Evolutionary conservation across 2,888 invertebrate species (phyloP), one percentile per base, ranked within the genome.

Genomic region (Chelonus formosanus): DNA sequence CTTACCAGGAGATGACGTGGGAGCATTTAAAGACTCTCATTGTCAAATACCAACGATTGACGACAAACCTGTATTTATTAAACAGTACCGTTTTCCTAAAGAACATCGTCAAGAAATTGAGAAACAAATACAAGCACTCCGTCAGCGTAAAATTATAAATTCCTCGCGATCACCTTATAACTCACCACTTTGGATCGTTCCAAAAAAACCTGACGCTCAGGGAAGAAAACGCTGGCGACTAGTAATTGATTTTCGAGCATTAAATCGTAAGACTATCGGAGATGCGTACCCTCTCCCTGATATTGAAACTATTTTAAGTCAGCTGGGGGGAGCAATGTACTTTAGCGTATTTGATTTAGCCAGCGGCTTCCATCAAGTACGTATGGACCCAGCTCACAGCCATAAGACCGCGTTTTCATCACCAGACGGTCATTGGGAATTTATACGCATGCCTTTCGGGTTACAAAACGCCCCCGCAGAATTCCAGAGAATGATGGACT

Each of bases 291-390:
- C 5, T 3, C 8, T 36, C n/a, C 40, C 8, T 10, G 6, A n/a
- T 3, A 4, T 5, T 20, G 40, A 55, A 20, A 20, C 20, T 2
- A 20, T 20, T 2, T 20, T 1, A 2, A 20, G 20, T 20, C 20
- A 20, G 2, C 2, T 55, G 6, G n/a, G 55, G 4, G 55, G 55
- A 55, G 55, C 55, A 3, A 55, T 20, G 5, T 36, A 36, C 3
- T 55, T 36, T 6, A 55, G 55, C 5, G 55, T 55, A 0, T 36
- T 55, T 4, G 55, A 55, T 5, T 36, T 36, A 35, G 55, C 55
- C 5, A 35, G 55, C 2, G 55, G 55, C 10, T 55, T 35, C 3
- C 55, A 55, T 1, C 40, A 36, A 36, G 36, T 55, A 2, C 55
- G 7, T n/a, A 36, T 10, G 56, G 43, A 20, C 20, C 20, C 20